phyloP scores from a whole-genome alignment of 2,113 vertebrate species.

The Scopus umbretta region DNA sequence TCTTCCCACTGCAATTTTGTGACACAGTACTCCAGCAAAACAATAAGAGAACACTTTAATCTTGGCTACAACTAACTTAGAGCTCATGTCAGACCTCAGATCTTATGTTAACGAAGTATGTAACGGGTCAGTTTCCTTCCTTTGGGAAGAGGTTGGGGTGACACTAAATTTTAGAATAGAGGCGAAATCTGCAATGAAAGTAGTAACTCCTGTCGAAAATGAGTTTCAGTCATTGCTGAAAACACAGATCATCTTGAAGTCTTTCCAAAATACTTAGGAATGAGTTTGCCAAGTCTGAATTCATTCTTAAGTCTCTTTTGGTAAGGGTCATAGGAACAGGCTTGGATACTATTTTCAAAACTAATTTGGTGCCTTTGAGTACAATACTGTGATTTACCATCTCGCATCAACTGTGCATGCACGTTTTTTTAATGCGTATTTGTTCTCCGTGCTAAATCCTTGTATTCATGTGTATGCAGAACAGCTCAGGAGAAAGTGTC shows the following conservation, averaged over 20 bases:
- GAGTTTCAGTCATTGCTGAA: not conserved
- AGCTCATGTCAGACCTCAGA: not conserved
- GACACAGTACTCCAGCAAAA: not conserved
- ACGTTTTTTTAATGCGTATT: not conserved
- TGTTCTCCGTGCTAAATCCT: not conserved
- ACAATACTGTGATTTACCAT: not conserved
- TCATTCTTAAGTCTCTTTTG: not conserved
- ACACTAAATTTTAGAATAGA: not conserved
- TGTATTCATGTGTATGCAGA: not conserved
- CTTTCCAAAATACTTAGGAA: not conserved
- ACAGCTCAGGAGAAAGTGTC: not conserved
- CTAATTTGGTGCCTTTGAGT: not conserved
- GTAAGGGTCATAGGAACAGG: not conserved
- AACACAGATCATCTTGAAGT: not conserved
- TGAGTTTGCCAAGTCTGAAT: not conserved
- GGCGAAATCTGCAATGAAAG: not conserved
- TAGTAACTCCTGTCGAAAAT: not conserved
- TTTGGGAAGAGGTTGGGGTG: not conserved
- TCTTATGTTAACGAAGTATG: not conserved
- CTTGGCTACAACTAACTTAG: not conserved
- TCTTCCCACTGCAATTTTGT: not conserved
- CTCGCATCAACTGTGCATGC: rapidly evolving
- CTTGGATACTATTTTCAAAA: not conserved
- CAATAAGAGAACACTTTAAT: not conserved
- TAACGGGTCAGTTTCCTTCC: not conserved